Base-by-base conservation (phyloP, 2,797 vertebrate species). In the Pseudopleuronectes americanus region DNA sequence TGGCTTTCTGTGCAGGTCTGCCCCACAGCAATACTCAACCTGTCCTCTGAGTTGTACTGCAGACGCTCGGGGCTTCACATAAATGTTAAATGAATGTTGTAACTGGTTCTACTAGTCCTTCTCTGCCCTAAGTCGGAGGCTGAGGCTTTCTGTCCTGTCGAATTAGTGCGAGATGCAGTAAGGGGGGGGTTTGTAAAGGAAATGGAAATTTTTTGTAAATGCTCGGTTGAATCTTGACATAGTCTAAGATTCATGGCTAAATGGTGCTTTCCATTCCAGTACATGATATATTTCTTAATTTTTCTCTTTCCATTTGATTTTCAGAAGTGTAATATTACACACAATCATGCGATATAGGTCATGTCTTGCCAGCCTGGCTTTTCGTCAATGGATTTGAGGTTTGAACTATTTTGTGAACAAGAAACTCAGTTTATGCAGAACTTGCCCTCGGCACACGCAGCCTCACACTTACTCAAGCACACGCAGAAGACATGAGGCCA, bases 231-330 rank as follows among this genome's bases (percentile, higher is more conserved):
- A 76, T 81, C 86, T 64, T 28, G 59, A 81, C 78, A 4, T 26
- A 41, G 78, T 84, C 69, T 76, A 38, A 77, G 82, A 86, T 87
- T 90, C 53, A 68, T 60, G 47, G 76, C 81, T 84, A 65, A 84
- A 90, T 74, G 91, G 89, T 92, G 92, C 92, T 92, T 87, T 90
- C 80, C 87, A 90, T 91, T 92, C 90, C 90, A 84, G 77, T 87
- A 82, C 83, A 59, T 74, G 0, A 68, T 61, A 83, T 75, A 55
- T 69, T 83, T 87, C 70, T 84, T 87, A 76, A 71, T 65, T 81
- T 79, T 71, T 55, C n/a, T 54, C 80, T 86, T 79, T 64, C 26
- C 57, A 23, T 82, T 73, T 73, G 28, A 64, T 57, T 85, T 84
- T 69, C 70, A 70, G 38, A 70, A 58, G 71, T 83, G 74, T 74